phyloP scores from a whole-genome alignment of 2,113 vertebrate genomes.

The Mus pahari region DNA sequence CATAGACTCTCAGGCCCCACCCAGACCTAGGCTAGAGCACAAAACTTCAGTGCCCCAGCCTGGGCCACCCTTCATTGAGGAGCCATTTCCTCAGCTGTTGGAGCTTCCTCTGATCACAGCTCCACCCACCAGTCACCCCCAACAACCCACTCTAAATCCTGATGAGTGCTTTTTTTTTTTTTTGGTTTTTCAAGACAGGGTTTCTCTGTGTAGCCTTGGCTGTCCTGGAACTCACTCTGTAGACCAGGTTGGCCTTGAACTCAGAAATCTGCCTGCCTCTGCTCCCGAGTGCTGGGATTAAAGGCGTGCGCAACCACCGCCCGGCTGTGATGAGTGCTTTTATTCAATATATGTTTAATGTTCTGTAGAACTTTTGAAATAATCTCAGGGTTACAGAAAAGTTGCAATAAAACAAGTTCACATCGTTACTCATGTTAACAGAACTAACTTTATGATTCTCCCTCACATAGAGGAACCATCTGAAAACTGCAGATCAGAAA shows the following conservation, averaged over 20 bases:
- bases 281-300: too few species aligned
- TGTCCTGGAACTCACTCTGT: too few species aligned
- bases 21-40: not conserved
- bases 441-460: not conserved
- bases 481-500: constrained; percentile 1
- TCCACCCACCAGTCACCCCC: not conserved
- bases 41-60: not conserved
- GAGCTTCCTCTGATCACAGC: not conserved
- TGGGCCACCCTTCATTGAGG: not conserved
- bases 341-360: not conserved
- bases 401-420: not conserved
- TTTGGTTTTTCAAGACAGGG: too few species aligned
- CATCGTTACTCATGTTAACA: not conserved
- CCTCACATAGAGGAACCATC: not conserved
- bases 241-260: too few species aligned
- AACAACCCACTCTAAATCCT: too few species aligned
- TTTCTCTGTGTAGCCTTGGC: too few species aligned
- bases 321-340: not conserved
- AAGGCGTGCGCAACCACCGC: too few species aligned
- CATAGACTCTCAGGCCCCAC: not conserved
- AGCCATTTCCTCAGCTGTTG: not conserved
- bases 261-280: too few species aligned
- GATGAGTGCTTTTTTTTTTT: too few species aligned
- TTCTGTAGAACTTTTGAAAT: constrained; percentile 27
- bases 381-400: constrained; percentile 8